Evolutionary conservation across 2,797 vertebrate genomes (phyloP).

Genomic region (Orientallactaga sibirica): DNA sequence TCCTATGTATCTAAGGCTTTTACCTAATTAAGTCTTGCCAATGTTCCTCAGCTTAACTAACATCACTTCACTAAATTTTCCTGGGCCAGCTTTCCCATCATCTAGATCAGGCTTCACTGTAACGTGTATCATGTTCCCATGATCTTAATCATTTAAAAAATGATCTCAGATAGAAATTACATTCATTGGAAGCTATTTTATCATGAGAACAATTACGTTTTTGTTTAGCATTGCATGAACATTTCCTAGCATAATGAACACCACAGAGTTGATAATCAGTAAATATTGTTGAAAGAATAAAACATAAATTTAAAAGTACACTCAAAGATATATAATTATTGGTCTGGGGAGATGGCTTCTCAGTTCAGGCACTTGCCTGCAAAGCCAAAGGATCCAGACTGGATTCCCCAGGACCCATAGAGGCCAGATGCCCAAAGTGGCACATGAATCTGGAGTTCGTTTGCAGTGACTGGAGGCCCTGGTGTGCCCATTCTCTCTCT

Average conservation of each 20-base stretch:
- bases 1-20: background rate
- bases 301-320: background rate
- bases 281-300: conserved; percentile 5
- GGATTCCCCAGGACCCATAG: too few species aligned
- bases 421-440: too few species aligned
- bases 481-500: too few species aligned
- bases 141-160: background rate
- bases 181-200: background rate
- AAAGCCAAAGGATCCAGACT: too few species aligned
- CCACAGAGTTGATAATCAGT: background rate
- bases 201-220: background rate
- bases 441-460: too few species aligned
- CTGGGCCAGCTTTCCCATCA: background rate
- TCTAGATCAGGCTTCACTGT: background rate
- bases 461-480: too few species aligned
- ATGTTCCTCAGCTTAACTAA: background rate
- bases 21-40: background rate
- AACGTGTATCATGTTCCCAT: background rate
- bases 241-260: conserved; percentile 18
- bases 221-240: background rate
- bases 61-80: background rate
- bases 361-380: too few species aligned
- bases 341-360: too few species aligned
- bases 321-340: background rate
- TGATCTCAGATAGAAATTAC: background rate